Evolutionary conservation across 2,113 vertebrate species (phyloP).

Genomic region (Hydrolagus affinis): DNA sequence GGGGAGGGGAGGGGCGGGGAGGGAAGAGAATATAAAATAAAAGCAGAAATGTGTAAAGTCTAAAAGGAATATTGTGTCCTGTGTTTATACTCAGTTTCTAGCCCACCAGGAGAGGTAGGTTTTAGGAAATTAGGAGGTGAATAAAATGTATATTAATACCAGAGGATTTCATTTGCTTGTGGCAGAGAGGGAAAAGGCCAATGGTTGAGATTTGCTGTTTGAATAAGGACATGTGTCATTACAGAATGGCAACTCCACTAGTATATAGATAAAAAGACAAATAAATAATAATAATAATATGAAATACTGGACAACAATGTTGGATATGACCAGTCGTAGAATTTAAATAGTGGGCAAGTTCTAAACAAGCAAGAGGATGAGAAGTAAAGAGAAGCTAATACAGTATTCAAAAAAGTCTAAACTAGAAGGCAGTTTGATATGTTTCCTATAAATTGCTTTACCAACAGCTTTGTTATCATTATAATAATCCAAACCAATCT

Average conservation of each 20-base stretch:
- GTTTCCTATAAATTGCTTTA: too few species aligned
- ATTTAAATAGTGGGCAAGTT: too few species aligned
- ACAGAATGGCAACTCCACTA: background rate
- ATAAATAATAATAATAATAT: too few species aligned
- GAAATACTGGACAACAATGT: too few species aligned
- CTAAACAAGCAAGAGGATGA: too few species aligned
- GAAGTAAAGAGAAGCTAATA: too few species aligned
- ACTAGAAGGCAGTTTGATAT: too few species aligned
- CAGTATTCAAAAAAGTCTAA: too few species aligned
- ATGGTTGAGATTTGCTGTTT: background rate
- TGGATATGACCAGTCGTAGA: too few species aligned
- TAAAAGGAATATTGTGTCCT: constrained; percentile 37
- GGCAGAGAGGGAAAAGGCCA: background rate
- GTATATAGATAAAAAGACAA: background rate
- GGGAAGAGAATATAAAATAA: constrained; percentile 12
- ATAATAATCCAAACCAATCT: too few species aligned
- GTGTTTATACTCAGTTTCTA: constrained; percentile 35
- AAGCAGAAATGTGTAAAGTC: too few species aligned
- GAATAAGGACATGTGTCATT: background rate
- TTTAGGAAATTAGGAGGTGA: background rate
- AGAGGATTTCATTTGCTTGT: background rate
- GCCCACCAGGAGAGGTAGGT: background rate
- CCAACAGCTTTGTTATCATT: too few species aligned
- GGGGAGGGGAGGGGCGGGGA: background rate
- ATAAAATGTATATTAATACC: background rate